Percentiles rank a stretch among this genome's conserved stretches.
These are phyloP conservation scores for Mesoligia furuncula DNA, from an alignment of 2,888 invertebrate genomes.

Conservation along the genomic window DNA sequence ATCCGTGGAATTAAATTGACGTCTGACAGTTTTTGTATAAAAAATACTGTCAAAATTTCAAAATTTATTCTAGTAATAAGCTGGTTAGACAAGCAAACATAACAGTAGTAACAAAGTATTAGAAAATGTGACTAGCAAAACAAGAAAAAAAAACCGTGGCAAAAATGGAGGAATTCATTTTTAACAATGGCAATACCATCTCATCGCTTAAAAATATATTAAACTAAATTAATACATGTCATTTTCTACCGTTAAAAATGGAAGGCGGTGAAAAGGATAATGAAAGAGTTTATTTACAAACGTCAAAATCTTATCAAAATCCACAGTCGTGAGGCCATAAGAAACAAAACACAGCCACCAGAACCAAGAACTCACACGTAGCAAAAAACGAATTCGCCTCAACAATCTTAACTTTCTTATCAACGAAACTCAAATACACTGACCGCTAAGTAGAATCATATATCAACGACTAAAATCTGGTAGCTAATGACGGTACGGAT, in stretches of 20 bases:
- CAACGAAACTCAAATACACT: slow-evolving; percentile 40
- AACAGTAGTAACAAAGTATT: not conserved
- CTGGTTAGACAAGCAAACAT: too few species aligned
- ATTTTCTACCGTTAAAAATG: not conserved
- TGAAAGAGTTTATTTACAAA: not conserved
- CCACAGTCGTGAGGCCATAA: not conserved
- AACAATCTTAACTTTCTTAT: slow-evolving; percentile 48
- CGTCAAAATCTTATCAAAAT: not conserved
- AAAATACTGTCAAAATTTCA: too few species aligned
- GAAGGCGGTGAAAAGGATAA: not conserved
- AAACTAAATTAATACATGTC: not conserved
- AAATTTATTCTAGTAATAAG: too few species aligned
- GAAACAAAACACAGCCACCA: not conserved
- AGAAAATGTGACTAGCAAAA: not conserved
- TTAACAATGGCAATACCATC: not conserved
- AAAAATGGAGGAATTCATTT: not conserved
- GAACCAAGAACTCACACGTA: slow-evolving; percentile 55
- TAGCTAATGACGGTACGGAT: slow-evolving; percentile 67
- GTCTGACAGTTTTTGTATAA: too few species aligned
- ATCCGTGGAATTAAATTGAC: too few species aligned
- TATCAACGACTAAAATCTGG: slow-evolving; percentile 63
- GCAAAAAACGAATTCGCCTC: slow-evolving; percentile 47
- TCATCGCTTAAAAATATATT: not conserved
- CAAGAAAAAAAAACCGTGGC: not conserved
- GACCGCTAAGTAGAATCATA: slow-evolving; percentile 54